Evolutionary conservation across 2,797 vertebrate species (phyloP).

Genomic region (Lagodon rhomboides): DNA sequence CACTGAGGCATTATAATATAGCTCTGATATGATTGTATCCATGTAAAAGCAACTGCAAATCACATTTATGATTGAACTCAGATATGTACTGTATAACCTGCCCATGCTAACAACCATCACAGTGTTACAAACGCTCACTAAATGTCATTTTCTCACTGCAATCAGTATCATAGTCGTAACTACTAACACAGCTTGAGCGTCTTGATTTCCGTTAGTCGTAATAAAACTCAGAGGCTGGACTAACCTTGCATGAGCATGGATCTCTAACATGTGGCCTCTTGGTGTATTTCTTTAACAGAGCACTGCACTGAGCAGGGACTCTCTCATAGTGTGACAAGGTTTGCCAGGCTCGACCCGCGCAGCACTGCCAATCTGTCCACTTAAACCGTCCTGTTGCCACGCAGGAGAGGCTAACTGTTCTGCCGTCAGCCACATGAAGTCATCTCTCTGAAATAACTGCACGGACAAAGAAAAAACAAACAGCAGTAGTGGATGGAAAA

Average conservation of each 20-base stretch:
- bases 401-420: constrained; percentile 55
- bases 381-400: constrained; percentile 63
- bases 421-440: constrained; percentile 45
- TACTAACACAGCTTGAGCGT: constrained; percentile 59
- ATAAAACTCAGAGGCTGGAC: constrained; percentile 36
- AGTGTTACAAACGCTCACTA: constrained; percentile 11
- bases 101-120: constrained; percentile 6
- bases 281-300: constrained; percentile 87
- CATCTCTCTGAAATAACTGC: constrained; percentile 56
- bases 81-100: constrained; percentile 9
- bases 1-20: constrained; percentile 42
- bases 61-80: not conserved
- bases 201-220: constrained; percentile 43
- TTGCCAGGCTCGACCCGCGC: constrained; percentile 51
- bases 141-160: constrained; percentile 12
- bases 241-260: constrained; percentile 67
- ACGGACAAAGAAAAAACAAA: constrained; percentile 33
- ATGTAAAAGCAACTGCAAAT: not conserved
- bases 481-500: constrained; percentile 30
- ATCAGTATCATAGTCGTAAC: constrained; percentile 25
- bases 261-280: constrained; percentile 82
- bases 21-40: constrained; percentile 7
- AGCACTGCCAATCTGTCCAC: constrained; percentile 40
- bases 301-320: constrained; percentile 86
- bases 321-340: constrained; percentile 86